Evolutionary conservation across 2,113 vertebrate species (phyloP).

Genomic region (Suncus etruscus): DNA sequence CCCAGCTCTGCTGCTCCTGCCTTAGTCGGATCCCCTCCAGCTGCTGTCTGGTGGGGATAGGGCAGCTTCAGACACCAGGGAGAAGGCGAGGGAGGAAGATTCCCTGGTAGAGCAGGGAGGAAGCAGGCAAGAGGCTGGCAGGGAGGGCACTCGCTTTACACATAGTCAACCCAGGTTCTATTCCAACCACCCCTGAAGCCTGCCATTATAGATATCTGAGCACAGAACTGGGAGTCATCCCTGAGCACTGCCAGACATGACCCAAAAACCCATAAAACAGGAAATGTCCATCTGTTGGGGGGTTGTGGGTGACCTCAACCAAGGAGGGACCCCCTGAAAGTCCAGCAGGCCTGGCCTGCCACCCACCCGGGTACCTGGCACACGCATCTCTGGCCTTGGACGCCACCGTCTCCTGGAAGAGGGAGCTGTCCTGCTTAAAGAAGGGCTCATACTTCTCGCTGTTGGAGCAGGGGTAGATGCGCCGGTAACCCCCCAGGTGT

Average conservation of each 20-base stretch:
- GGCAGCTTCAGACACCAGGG: background rate
- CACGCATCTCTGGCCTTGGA: conserved; percentile 88
- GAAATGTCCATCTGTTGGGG: too few species aligned
- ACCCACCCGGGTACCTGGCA: conserved; percentile 83
- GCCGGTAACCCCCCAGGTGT: conserved; percentile 85
- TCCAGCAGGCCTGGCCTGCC: too few species aligned
- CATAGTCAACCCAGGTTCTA: background rate
- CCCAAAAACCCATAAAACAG: too few species aligned
- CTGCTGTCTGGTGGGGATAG: conserved; percentile 85
- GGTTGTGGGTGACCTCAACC: too few species aligned
- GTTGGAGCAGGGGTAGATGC: conserved; percentile 83
- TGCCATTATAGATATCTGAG: too few species aligned
- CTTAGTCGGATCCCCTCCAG: conserved; percentile 87
- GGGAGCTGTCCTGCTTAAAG: conserved; percentile 86
- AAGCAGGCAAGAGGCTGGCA: background rate
- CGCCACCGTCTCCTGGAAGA: conserved; percentile 87
- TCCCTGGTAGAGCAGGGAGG: background rate
- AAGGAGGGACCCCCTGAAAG: too few species aligned
- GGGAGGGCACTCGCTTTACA: background rate
- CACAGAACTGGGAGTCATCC: too few species aligned
- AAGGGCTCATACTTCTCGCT: conserved; percentile 84
- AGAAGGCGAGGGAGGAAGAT: background rate
- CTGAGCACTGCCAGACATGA: too few species aligned
- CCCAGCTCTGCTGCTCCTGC: conserved; percentile 78
- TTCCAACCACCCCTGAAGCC: background rate